Percentiles rank a stretch among this genome's conserved stretches.
Evolutionary conservation across 2,113 vertebrate genomes (phyloP).

Genomic region (Crocuta crocuta): DNA sequence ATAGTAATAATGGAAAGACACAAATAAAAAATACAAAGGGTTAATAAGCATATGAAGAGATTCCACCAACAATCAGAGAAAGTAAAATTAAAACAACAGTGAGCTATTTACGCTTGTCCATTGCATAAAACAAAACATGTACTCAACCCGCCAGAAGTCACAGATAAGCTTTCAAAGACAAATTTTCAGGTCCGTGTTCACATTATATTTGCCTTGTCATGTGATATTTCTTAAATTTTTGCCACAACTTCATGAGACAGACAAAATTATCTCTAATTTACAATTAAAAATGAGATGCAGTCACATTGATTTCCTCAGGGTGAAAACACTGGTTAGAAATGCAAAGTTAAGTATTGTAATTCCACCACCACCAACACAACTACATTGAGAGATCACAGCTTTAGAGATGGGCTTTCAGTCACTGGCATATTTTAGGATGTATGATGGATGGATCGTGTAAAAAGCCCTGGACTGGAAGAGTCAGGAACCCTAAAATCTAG

Average conservation of each 20-base stretch:
- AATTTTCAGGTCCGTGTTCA: conserved; percentile 7
- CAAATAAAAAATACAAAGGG: background rate
- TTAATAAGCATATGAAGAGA: background rate
- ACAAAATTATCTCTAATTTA: conserved; percentile 40
- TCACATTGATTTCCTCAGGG: conserved; percentile 29
- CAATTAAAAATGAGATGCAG: conserved; percentile 28
- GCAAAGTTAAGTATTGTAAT: background rate
- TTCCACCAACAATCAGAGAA: background rate
- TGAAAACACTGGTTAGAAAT: conserved; percentile 14
- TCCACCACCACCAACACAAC: background rate
- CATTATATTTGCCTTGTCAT: background rate
- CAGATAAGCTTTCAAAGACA: conserved; percentile 16
- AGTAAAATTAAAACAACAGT: background rate
- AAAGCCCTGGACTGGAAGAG: background rate
- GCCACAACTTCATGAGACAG: background rate
- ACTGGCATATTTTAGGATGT: background rate
- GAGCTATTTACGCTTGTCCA: background rate
- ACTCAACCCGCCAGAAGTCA: background rate
- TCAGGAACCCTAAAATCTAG: background rate
- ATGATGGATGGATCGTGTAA: background rate
- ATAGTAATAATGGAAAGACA: background rate
- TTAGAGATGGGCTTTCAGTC: background rate
- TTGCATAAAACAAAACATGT: background rate
- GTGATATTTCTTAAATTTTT: conserved; percentile 8
- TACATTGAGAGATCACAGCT: background rate